These are phyloP conservation scores for Podarcis raffonei DNA, from an alignment of 2,113 vertebrate genomes.

Conservation along the genomic window DNA sequence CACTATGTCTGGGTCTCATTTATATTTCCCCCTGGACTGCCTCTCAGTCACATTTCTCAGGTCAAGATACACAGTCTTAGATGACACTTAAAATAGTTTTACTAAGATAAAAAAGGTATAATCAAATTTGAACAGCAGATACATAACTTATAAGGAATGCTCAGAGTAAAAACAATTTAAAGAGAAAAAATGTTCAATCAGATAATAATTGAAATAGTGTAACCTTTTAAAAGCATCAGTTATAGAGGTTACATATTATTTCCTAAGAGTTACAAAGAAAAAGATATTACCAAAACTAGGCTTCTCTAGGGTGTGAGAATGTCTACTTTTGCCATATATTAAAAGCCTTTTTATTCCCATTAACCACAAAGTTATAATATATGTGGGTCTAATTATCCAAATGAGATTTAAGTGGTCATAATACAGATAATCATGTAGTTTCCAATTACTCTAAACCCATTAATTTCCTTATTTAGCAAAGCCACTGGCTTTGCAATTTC, in stretches of 20 bases:
- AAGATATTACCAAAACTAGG: not conserved
- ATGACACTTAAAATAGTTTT: not conserved
- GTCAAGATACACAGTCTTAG: not conserved
- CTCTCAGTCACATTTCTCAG: not conserved
- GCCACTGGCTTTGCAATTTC: not conserved
- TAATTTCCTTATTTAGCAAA: not conserved
- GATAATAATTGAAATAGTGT: not conserved
- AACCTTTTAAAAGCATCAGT: not conserved
- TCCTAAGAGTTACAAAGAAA: not conserved
- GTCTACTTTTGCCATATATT: slow-evolving; percentile 14
- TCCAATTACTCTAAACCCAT: slow-evolving; percentile 11
- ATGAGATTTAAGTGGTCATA: not conserved
- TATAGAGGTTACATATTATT: not conserved
- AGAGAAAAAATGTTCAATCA: not conserved
- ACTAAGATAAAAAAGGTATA: not conserved
- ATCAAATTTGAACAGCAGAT: not conserved
- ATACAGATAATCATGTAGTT: slow-evolving; percentile 9
- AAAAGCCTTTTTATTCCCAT: not conserved
- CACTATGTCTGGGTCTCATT: not conserved
- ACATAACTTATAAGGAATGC: not conserved
- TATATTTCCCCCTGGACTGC: not conserved
- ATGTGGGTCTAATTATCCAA: slow-evolving; percentile 8
- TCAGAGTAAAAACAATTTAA: not conserved
- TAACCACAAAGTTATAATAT: not conserved
- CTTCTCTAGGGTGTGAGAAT: not conserved